Conservation (phyloP, 2,113 vertebrate genomes). For the Xenopus laevis region DNA sequence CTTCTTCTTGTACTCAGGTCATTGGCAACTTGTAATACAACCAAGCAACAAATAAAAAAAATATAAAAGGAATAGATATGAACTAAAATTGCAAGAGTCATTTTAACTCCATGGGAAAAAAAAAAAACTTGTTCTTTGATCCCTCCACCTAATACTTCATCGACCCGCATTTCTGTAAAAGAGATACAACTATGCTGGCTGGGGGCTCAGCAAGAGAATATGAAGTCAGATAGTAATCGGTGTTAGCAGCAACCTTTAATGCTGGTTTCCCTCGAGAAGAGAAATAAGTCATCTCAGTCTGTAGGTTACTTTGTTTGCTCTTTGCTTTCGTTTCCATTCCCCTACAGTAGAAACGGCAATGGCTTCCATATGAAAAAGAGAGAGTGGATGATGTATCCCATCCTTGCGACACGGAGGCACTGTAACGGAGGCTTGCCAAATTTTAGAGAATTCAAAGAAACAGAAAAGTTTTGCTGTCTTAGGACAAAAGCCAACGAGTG, state of each 20-base stretch:
- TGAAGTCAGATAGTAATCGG: no score
- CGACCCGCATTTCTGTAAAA: not conserved
- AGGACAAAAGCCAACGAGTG: constrained; percentile 35
- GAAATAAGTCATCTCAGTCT: not conserved
- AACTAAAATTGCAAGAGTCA: not conserved
- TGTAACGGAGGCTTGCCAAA: constrained; percentile 65
- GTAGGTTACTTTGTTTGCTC: not conserved
- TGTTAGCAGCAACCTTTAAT: not conserved
- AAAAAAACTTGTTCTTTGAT: not conserved
- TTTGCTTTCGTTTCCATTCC: constrained; percentile 43
- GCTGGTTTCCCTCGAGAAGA: not conserved
- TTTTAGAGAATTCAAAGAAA: constrained; percentile 48
- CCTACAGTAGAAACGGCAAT: constrained; percentile 18
- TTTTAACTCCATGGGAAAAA: not conserved
- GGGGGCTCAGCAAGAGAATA: not conserved
- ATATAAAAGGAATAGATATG: not conserved
- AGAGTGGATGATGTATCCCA: constrained; percentile 50
- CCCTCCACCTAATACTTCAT: not conserved
- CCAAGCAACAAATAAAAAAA: not conserved
- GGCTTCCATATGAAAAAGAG: constrained; percentile 44
- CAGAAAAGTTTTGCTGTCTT: constrained; percentile 52
- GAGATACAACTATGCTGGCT: not conserved
- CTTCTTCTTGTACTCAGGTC: not conserved
- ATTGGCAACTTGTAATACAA: constrained; percentile 1
- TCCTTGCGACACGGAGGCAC: constrained; percentile 60